Evolutionary conservation across 2,888 invertebrate genomes (phyloP).

Genomic region (Lasioglossum figueresi): DNA sequence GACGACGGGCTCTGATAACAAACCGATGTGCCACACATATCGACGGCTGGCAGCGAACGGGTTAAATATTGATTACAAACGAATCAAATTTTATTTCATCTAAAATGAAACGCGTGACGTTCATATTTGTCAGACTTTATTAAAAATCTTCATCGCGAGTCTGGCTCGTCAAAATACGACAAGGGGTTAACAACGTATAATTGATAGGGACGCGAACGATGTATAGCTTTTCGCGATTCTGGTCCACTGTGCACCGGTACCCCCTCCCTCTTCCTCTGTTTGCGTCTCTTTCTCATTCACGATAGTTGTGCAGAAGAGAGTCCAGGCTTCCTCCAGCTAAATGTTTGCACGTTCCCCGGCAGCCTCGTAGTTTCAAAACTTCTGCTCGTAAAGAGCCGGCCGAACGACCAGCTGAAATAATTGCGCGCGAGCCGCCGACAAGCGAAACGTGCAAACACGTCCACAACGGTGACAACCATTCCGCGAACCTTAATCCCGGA

Average conservation of each 20-base stretch:
- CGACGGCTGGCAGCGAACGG: no score
- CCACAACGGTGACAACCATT: not conserved
- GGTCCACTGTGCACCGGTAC: not conserved
- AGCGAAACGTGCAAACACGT: slow-evolving; percentile 21
- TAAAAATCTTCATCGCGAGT: no score
- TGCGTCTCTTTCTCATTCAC: not conserved
- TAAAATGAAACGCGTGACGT: no score
- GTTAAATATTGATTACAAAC: no score
- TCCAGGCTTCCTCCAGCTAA: not conserved
- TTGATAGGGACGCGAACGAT: not conserved
- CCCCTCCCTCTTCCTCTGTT: not conserved
- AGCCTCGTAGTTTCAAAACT: slow-evolving; percentile 25
- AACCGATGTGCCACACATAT: no score
- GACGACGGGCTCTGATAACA: no score
- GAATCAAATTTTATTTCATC: no score
- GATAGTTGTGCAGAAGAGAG: not conserved
- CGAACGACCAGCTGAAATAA: slow-evolving; percentile 28
- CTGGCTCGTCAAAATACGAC: no score
- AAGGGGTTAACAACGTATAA: not conserved
- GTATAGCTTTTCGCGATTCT: not conserved
- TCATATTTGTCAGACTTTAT: no score
- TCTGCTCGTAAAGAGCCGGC: slow-evolving; percentile 18
- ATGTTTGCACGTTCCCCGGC: slow-evolving; percentile 28
- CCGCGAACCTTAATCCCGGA: slow-evolving; percentile 1
- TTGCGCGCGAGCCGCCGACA: slow-evolving; percentile 14